Base-by-base conservation (phyloP, 2,888 invertebrate genomes). In the Chaitophorus viminalis region DNA sequence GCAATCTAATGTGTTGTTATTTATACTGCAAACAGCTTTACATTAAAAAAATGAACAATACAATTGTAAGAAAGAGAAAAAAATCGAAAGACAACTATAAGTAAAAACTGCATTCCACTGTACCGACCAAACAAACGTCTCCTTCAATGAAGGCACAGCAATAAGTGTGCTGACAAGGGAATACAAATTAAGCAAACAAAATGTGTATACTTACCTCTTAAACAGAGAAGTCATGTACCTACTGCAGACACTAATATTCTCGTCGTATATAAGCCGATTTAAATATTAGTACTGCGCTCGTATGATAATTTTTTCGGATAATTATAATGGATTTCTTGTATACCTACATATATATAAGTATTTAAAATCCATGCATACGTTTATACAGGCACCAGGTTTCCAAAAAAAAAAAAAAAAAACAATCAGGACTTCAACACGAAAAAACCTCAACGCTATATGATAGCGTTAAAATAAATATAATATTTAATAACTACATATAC, bases 141-240 rank as follows among this genome's bases (percentile, higher is more conserved):
- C 78, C 72, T 79, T 78, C 54, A 33, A 39, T n/a, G 77, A 72
- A 72, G 78, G 85, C 77, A 78, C 72, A 85, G 72, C 72, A 72
- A 85, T 86, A 86, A 86, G 86, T 86, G 78, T 86, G 86, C 86
- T 78, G 86, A 86, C 86, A 86, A 86, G 86, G 36, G 78, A 86
- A 86, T 79, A 86, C 86, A 86, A 86, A 86, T 79, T 54, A 72
- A 86, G 78, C 72, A 78, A 79, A 79, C 78, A 72, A 79, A 85
- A 85, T 68, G 68, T 52, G 46, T 17, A 39, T 36, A 52, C 36
- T n/a, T 36, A 52, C 36, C 29, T 83, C 39, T 65, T 60, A 39
- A 75, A 75, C 60, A n/a, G 75, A 25, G 83, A 60, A 75, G 75
- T 75, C 74, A 36, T 60, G 75, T 83, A 60, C n/a, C n/a, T n/a